Base-by-base conservation (phyloP, 2,888 invertebrate genomes). In the Spatulosminthurus flaviceps region DNA sequence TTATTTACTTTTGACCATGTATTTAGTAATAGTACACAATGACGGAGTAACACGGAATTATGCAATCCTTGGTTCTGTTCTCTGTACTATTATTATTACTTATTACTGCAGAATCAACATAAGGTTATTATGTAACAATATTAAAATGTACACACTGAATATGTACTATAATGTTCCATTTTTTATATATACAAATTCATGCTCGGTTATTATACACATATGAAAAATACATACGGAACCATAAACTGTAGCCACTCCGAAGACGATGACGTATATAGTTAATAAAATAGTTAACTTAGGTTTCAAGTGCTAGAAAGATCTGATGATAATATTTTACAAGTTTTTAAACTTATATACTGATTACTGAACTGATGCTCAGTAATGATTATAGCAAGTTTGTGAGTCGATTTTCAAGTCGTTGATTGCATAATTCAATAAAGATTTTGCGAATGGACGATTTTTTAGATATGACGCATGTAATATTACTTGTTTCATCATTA, bases 261-360 rank as follows among this genome's bases (percentile, higher is more conserved):
- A 51, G 19, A 51, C 5, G 51, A 51, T n/a, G 51, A 51, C 16
- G 7, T 41, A 7, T 41, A 9, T 9, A 41, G 41, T 41, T 13
- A 41, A 41, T 9, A 41, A 41, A 7, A 51, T 51, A 34, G 34
- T 34, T 34, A 34, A 34, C 34, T 34, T 9, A 51, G 51, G 16
- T n/a, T 51, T 51, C 19, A 19, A 51, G 51, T 51, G 51, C n/a
- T 51, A 51, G 41, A 41, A 41, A 41, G 51, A 51, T 51, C 16
- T 51, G 51, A 41, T 41, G 13, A 51, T 51, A 51, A 51, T 51
- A n/a, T 51, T 51, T 51, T 51, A 51, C 51, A 51, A 51, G 51
- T 51, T 51, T 51, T 51, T 51, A 51, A 51, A 51, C 51, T 19
- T 2, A 19, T 51, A n/a, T n/a, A n/a, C n/a, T n/a, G n/a, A n/a